A percentile compares a stretch with the other conserved stretches of the same genome.
Conservation (phyloP, 2,888 invertebrate genomes). For the Cosmia pyralina region DNA sequence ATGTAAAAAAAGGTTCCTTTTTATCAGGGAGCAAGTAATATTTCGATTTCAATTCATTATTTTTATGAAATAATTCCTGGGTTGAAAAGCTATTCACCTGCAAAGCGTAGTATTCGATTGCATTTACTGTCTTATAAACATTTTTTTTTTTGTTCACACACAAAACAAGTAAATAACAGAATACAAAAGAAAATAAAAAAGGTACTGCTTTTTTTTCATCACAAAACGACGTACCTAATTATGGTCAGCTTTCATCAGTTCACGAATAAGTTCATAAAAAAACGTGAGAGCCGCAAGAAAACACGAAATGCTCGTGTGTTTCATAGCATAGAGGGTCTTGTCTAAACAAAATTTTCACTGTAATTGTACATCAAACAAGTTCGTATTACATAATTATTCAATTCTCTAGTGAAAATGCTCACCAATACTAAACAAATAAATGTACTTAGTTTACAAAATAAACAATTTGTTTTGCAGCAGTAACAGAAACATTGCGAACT, state of each 20-base stretch:
- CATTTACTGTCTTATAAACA: neutral
- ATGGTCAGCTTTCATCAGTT: neutral
- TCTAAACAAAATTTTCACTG: neutral
- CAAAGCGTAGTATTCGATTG: neutral
- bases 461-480: neutral
- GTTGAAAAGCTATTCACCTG: neutral
- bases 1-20: slow-evolving; percentile 39
- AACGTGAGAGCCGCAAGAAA: neutral
- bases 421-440: slow-evolving; percentile 1
- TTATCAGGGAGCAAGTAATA: slow-evolving; percentile 1
- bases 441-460: neutral
- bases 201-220: neutral
- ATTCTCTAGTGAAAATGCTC: slow-evolving; percentile 10
- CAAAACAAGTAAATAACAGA: neutral
- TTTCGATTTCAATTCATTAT: slow-evolving; percentile 10
- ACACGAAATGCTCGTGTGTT: neutral
- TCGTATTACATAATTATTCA: neutral
- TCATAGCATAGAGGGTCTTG: neutral
- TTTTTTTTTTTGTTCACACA: neutral
- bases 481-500: slow-evolving; percentile 13
- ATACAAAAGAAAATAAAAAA: neutral
- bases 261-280: neutral
- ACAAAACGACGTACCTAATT: neutral
- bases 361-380: neutral
- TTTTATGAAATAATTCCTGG: neutral